Base-by-base conservation (phyloP, 2,888 invertebrate species). In the Crematogaster levior region DNA sequence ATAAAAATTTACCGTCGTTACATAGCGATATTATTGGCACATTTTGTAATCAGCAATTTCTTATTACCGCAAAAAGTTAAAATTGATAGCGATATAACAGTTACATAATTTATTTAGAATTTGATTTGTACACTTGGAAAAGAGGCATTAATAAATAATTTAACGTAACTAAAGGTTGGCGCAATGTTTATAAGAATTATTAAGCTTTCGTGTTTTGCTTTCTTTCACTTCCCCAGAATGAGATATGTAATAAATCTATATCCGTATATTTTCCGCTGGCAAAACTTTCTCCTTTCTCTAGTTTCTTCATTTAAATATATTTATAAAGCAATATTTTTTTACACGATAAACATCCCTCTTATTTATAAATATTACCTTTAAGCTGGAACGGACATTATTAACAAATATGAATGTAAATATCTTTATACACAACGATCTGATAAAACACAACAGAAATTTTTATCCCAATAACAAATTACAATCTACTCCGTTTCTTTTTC, bases 141-240 rank as follows among this genome's bases (percentile, higher is more conserved):
- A 77, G 43, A 68, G 30, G 1, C 9, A 18, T 18, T 12, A 21
- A 79, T 68, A 68, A 79, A 79, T 79, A 79, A 68, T 79, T 46
- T 43, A 79, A 68, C 56, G 15, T 66, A 56, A 56, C 56, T 18
- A 18, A 79, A 68, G 37, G 46, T 51, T 65, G 12, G 34, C 30
- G 34, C 68, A 43, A 77, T 77, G 21, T 30, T 68, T 34, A 79
- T 79, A 68, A 79, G 77, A 34, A 79, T 77, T 18, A 68, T 68
- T 12, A 9, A 68, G 12, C 56, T 77, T 68, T 12, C 18, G 21
- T 12, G 10, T 68, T 30, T 30, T 24, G 21, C 24, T 56, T 43
- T 56, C 15, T 65, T 65, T 65, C 21, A 21, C 27, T 63, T 15
- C 21, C 27, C 34, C 4, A 34, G 24, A 24, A 12, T 27, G 43